Evolutionary conservation across 2,113 vertebrate species (phyloP), one percentile per base, ranked within the genome.

Genomic region (Neomonachus schauinslandi): DNA sequence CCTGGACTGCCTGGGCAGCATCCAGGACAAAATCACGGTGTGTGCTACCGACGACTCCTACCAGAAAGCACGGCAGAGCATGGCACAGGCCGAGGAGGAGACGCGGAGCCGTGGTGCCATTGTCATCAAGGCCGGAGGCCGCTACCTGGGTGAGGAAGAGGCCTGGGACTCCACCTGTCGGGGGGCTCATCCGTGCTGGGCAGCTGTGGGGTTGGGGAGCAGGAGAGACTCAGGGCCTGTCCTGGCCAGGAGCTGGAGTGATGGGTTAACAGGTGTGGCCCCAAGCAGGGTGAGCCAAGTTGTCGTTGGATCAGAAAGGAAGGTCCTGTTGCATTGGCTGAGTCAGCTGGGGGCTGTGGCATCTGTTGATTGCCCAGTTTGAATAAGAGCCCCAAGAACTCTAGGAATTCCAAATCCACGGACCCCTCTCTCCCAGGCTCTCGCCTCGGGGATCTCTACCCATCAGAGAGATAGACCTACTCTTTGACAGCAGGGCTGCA

Each of bases 1-100:
- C 92, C 98, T 99, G 99, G 99, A 99, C 98, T 99, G 99, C 98
- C 99, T 99, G 95, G 99, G 99, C 84, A 99, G 99, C 97, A 99
- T 99, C 98, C 99, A 99, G 99, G 99, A 99, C 98, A 99, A 99
- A 98, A 99, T 99, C 98, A 99, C 99, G 0, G 99, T 99, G 95
- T 99, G 99, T 2, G 99, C 99, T 97, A 99, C 99, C 0, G 99
- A 99, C 0, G 99, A 99, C 95, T 99, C 99, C 61, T 99, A 99
- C 98, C 99, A 99, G 98, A 99, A 99, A 98, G 99, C 99, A 0
- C 99, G 99, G 87, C 99, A 99, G 94, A 99, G 99, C 99, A 99
- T 99, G 99, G 99, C 99, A 0, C 99, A 99, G 98, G 99, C 99
- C 0, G 99, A 99, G 98, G 99, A 99, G 99, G 99, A 99, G 98